These are phyloP conservation scores for Pseudococcus longispinus DNA, from an alignment of 2,888 invertebrate genomes.

Conservation along the genomic window DNA sequence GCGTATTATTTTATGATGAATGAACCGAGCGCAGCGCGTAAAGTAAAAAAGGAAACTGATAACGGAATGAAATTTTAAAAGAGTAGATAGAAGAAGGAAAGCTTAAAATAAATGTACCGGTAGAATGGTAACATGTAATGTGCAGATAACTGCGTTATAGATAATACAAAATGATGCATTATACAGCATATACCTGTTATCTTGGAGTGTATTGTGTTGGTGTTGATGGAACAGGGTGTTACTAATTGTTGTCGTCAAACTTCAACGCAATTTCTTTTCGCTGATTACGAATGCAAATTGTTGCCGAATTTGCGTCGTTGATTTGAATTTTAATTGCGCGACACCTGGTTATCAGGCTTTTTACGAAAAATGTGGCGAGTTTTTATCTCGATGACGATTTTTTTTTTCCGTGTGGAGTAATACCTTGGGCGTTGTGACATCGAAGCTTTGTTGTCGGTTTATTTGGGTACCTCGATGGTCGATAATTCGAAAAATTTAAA, in stretches of 20 bases:
- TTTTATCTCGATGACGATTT: background rate
- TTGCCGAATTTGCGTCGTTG: background rate
- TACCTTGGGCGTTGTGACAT: background rate
- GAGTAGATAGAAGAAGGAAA: conserved; percentile 53
- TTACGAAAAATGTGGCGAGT: background rate
- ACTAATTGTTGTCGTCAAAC: conserved; percentile 40
- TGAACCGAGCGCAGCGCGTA: conserved; percentile 11
- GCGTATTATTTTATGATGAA: conserved; percentile 41
- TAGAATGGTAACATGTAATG: conserved; percentile 56
- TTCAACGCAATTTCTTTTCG: conserved; percentile 18
- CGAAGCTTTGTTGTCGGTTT: background rate
- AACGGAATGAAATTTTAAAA: conserved; percentile 55
- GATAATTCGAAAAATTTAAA: background rate
- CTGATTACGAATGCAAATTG: conserved; percentile 10
- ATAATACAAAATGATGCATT: conserved; percentile 55
- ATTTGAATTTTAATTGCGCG: conserved; percentile 21
- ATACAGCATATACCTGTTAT: conserved; percentile 51
- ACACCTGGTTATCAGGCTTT: conserved; percentile 24
- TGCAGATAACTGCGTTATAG: conserved; percentile 52
- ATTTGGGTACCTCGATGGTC: background rate
- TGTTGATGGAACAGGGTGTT: conserved; percentile 49
- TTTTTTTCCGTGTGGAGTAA: background rate
- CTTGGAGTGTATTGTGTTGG: conserved; percentile 42
- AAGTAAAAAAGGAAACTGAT: conserved; percentile 53
- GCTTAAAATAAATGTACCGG: conserved; percentile 56